Evolutionary conservation across 1,140 invertebrate genomes (phyloP), one percentile per base, ranked within the genome.

Genomic region (Hetaerina americana): DNA sequence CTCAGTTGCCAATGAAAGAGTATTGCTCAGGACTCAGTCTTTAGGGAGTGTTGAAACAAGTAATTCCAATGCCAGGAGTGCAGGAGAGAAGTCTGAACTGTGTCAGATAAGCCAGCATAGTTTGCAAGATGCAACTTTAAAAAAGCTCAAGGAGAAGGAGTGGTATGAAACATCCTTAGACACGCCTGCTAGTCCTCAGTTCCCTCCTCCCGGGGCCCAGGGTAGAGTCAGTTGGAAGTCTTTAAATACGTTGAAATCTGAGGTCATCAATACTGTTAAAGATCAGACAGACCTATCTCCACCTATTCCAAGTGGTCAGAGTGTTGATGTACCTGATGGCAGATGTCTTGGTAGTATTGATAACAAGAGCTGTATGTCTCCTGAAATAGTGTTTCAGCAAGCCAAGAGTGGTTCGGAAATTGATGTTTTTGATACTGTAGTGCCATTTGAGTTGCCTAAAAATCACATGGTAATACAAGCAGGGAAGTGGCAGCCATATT

Each of bases 401-500:
- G 25, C 72, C 73, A 31, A 74, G 74, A 73, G 75, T 78, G 18
- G 28, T 5, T 6, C 27, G 8, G 40, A 6, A 18, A 28, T 25
- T 49, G 49, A 29, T 8, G n/a, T 22, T 26, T 76, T 74, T 73
- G 68, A 74, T 66, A 76, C 74, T 70, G 75, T 86, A 75, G 86
- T 92, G 49, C 85, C 88, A 6, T 83, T 88, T 73, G 88, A 90
- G 75, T 89, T 88, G 10, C 89, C 91, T 0, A 90, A 90, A 77
- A 92, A 91, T 79, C 87, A 92, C 77, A 93, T 91, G 0, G 85
- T 95, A 0, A 92, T 95, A 22, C 90, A 93, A 77, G 88, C 91
- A 29, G 93, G 92, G 26, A 92, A 92, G 74, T 94, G 91, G 82
- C 93, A 94, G 77, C 93, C 94, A 0, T 96, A 96, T 78, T 88